Evolutionary conservation across 2,888 invertebrate genomes (phyloP).

Genomic region (Cephus spinipes): DNA sequence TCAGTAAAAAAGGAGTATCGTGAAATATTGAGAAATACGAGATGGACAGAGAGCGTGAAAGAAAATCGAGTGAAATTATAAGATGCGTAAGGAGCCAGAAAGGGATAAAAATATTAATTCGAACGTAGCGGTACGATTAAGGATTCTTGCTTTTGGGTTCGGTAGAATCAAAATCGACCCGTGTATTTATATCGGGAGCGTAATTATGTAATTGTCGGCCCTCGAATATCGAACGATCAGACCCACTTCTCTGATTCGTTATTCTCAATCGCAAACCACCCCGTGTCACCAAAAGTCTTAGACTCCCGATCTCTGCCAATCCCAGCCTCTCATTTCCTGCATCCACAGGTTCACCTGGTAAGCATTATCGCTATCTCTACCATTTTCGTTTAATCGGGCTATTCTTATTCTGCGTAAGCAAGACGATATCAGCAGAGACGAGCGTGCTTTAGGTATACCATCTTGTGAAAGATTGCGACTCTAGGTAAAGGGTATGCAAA

Average conservation of each 20-base stretch:
- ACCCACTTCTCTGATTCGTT: neutral
- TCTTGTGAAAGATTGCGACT: neutral
- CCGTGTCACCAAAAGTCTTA: neutral
- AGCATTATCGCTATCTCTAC: neutral
- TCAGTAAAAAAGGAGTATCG: no score
- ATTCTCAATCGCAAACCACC: neutral
- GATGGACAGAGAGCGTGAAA: neutral
- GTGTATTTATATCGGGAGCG: neutral
- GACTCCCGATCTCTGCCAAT: neutral
- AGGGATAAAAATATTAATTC: neutral
- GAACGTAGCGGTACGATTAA: neutral
- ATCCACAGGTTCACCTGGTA: neutral
- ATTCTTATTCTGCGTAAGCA: neutral
- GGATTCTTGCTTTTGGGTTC: neutral
- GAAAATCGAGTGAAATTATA: neutral
- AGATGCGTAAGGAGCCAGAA: neutral
- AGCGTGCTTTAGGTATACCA: neutral
- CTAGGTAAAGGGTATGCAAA: neutral
- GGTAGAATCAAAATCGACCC: neutral
- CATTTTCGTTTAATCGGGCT: neutral
- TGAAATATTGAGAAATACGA: no score
- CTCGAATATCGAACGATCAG: neutral
- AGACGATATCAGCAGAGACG: neutral
- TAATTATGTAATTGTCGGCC: neutral
- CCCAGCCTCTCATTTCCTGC: neutral